These are phyloP conservation scores for Austrolebias charrua DNA, from an alignment of 2,797 vertebrate genomes.

Conservation along the genomic window DNA sequence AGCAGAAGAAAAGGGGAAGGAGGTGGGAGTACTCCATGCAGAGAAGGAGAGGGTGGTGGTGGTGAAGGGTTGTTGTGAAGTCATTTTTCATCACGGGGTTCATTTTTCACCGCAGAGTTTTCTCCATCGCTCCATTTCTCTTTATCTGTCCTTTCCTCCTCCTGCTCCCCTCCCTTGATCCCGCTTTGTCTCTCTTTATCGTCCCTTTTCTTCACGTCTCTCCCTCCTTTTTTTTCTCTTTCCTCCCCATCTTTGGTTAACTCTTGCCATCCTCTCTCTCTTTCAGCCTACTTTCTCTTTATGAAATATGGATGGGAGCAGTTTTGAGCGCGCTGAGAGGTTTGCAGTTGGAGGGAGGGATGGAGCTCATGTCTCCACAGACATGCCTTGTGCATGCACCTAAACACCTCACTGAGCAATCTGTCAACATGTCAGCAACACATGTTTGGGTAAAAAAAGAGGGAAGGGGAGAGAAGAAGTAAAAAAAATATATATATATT, in stretches of 20 bases:
- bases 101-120: slow-evolving; percentile 87
- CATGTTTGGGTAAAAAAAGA: slow-evolving; percentile 98
- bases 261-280: slow-evolving; percentile 69
- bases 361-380: slow-evolving; percentile 88
- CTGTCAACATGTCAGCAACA: slow-evolving; percentile 99
- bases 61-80: slow-evolving; percentile 81
- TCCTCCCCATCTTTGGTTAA: slow-evolving; percentile 48
- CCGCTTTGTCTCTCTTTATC: slow-evolving; percentile 74
- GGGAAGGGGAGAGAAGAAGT: slow-evolving; percentile 57
- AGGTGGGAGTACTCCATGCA: slow-evolving; percentile 48
- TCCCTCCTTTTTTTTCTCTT: slow-evolving; percentile 19
- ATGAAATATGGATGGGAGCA: slow-evolving; percentile 99
- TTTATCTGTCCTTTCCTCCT: slow-evolving; percentile 70
- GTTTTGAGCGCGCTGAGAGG: slow-evolving; percentile 95
- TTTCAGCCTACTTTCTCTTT: slow-evolving; percentile 88
- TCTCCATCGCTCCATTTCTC: slow-evolving; percentile 67
- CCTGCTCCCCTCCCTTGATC: slow-evolving; percentile 72
- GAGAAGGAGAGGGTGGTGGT: slow-evolving; percentile 61
- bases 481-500: slow-evolving; percentile 21
- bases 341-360: slow-evolving; percentile 85
- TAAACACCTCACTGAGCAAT: slow-evolving; percentile 99
- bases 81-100: slow-evolving; percentile 90
- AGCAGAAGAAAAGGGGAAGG: slow-evolving; percentile 32
- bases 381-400: slow-evolving; percentile 95
- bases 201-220: slow-evolving; percentile 62